Base-by-base conservation (phyloP, 2,888 invertebrate species). In the Cheilosia pagana region DNA sequence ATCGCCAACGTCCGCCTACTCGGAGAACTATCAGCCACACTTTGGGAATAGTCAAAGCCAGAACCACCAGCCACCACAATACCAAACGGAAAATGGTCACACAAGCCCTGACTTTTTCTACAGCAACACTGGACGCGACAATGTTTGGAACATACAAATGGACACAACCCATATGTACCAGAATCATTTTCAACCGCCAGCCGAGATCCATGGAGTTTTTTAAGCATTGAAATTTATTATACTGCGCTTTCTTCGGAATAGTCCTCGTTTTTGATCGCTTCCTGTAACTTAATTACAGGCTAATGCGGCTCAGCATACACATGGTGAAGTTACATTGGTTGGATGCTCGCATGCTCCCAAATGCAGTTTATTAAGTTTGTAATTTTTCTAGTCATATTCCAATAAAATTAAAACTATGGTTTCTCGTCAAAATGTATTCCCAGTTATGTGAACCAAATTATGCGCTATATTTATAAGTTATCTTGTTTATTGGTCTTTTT, bases 91-190 rank as follows among this genome's bases (percentile, higher is more conserved):
- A 63, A 88, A 50, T 57, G 75, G 82, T 53, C 88, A 67, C 65
- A 62, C 88, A 19, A 89, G 89, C 71, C 88, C 89, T 25, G 91
- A 91, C 50, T 91, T 90, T 70, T 92, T 90, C 71, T 91, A 92
- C 83, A 91, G 89, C 88, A 92, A 92, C 68, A 89, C 90, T 45
- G 89, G 89, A 10, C 88, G 89, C 48, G 90, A 91, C 74, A 91
- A 92, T 76, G 89, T 89, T 39, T 91, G 91, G 91, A 91, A 91
- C 70, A 91, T 92, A 41, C 90, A 90, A 87, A 90, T 89, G 89
- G 90, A 90, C 19, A 76, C 89, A 1, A 76, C 75, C 14, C 81
- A 71, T 6, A 43, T 85, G 55, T 81, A 71, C 60, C 75, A 81
- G 35, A 70, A 35, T 19, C 63, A 79, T 8, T 85, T 67, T n/a